These are phyloP conservation scores for Microtus montanus DNA, from an alignment of 2,113 vertebrate species.

Conservation along the genomic window DNA sequence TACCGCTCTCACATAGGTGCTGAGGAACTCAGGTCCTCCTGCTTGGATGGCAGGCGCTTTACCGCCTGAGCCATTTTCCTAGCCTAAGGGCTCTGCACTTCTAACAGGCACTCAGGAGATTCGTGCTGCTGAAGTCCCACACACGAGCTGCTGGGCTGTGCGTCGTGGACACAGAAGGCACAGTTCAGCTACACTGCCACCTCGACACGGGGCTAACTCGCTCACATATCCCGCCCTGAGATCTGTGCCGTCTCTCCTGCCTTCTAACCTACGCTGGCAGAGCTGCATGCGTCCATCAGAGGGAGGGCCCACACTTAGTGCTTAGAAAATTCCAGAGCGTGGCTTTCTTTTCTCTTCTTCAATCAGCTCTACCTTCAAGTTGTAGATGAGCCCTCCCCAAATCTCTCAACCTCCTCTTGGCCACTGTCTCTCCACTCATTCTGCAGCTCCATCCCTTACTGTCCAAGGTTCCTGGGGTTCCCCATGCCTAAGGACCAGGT, in stretches of 20 bases:
- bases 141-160: background rate
- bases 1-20: no score
- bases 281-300: no score
- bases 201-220: accelerated
- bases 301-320: background rate
- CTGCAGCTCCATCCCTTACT: background rate
- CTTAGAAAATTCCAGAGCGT: background rate
- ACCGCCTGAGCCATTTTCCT: background rate
- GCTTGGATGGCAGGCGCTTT: background rate
- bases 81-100: background rate
- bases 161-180: background rate
- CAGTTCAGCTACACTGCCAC: background rate
- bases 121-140: no score
- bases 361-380: background rate
- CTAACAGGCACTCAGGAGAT: background rate
- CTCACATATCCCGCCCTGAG: background rate
- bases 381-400: background rate
- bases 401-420: background rate
- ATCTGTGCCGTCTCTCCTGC: accelerated
- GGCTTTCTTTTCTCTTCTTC: background rate
- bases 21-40: background rate
- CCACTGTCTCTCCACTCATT: background rate
- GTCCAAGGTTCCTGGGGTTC: background rate
- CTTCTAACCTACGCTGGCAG: background rate
- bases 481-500: background rate